These are phyloP conservation scores for Pandion haliaetus DNA, from an alignment of 2,113 vertebrate species.

Conservation along the genomic window DNA sequence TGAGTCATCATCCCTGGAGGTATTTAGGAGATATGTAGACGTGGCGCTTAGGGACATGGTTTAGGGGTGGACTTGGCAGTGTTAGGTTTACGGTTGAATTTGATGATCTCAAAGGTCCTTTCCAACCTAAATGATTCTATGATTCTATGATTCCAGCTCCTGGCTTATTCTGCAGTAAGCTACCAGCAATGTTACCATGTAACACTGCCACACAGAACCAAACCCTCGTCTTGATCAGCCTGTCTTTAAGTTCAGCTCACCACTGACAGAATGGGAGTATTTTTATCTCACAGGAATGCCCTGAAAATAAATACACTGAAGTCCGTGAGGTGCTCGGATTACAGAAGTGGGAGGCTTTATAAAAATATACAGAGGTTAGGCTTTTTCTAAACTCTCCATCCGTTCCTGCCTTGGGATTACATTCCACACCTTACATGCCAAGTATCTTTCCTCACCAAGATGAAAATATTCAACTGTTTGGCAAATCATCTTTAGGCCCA, in stretches of 20 bases:
- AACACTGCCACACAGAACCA: neutral
- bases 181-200: accelerated
- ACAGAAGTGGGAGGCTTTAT: neutral
- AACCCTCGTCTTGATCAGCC: neutral
- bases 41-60: neutral
- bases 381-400: neutral
- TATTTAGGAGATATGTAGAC: neutral
- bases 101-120: neutral
- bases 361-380: neutral
- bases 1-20: no score
- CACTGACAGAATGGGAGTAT: neutral
- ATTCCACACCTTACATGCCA: neutral
- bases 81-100: neutral
- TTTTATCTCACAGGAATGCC: neutral
- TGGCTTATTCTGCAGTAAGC: neutral
- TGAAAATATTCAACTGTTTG: neutral
- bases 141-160: neutral
- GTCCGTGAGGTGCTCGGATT: neutral
- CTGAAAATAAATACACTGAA: neutral
- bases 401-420: neutral
- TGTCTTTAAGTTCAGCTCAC: neutral
- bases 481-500: neutral
- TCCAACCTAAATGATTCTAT: neutral
- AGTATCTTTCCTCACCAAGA: neutral
- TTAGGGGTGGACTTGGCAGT: neutral